A percentile compares a stretch with the other conserved stretches of the same genome.
Conservation (phyloP, 2,113 vertebrate species). For the Scolopax mira region DNA sequence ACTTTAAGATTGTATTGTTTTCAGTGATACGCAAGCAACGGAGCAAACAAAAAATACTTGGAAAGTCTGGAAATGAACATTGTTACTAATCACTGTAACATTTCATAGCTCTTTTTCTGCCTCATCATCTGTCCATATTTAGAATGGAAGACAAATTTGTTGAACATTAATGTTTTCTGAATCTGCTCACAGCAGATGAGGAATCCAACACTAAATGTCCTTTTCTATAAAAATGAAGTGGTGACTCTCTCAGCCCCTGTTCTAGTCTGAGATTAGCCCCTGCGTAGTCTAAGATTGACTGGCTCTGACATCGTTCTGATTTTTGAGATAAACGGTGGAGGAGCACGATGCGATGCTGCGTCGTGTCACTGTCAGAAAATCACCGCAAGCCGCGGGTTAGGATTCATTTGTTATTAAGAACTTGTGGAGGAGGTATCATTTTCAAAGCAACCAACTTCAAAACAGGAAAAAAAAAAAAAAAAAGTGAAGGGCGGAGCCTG, state of each 20-base stretch:
- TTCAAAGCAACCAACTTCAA: neutral
- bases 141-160: neutral
- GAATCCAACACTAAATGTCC: neutral
- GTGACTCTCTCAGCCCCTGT: neutral
- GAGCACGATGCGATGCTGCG: neutral
- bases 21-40: neutral
- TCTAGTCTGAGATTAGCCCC: too few species aligned
- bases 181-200: neutral
- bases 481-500: fast-evolving
- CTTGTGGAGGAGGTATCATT: neutral
- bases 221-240: neutral
- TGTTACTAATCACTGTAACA: neutral
- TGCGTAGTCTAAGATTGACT: neutral
- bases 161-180: neutral
- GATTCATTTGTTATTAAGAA: neutral
- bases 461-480: fast-evolving
- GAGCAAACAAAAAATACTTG: neutral
- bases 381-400: neutral
- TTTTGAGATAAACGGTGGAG: neutral
- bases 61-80: neutral
- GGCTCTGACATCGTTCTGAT: neutral
- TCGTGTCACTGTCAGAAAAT: neutral
- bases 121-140: neutral
- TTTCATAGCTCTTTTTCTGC: neutral
- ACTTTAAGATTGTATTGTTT: neutral